These are phyloP conservation scores for Trachelipus rathkii DNA, from an alignment of 1,140 invertebrate species.

Conservation along the genomic window DNA sequence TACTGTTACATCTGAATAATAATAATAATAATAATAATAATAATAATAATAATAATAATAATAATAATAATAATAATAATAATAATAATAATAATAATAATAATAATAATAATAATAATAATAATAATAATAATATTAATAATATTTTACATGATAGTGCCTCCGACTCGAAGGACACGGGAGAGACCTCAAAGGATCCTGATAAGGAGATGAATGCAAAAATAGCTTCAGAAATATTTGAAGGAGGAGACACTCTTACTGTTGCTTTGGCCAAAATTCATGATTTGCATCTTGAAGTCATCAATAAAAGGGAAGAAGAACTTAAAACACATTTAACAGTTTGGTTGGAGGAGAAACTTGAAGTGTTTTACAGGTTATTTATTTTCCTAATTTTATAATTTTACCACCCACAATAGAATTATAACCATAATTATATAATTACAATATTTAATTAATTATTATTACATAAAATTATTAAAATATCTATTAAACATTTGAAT, in stretches of 20 bases:
- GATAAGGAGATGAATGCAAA: constrained; percentile 17
- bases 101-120: constrained; percentile 13
- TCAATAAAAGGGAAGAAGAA: constrained; percentile 34
- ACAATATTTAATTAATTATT: too few species aligned
- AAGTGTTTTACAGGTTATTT: constrained; percentile 30
- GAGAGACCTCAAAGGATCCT: background rate
- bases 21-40: too few species aligned
- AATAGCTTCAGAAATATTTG: constrained; percentile 31
- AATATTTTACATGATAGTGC: background rate
- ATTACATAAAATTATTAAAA: too few species aligned
- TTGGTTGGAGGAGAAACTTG: constrained; percentile 34
- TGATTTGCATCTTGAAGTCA: constrained; percentile 36
- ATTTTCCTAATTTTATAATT: too few species aligned
- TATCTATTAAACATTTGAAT: too few species aligned
- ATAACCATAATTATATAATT: too few species aligned
- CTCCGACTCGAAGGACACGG: too few species aligned
- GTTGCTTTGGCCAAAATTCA: constrained; percentile 38
- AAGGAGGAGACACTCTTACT: constrained; percentile 39
- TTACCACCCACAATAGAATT: too few species aligned
- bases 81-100: constrained; percentile 12
- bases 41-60: too few species aligned
- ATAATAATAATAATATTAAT: constrained; percentile 8
- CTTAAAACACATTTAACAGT: constrained; percentile 31
- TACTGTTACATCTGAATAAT: too few species aligned
- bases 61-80: constrained; percentile 13